Evolutionary conservation across 2,888 invertebrate genomes (phyloP), one percentile per base, ranked within the genome.

Genomic region (Axea sp.): DNA sequence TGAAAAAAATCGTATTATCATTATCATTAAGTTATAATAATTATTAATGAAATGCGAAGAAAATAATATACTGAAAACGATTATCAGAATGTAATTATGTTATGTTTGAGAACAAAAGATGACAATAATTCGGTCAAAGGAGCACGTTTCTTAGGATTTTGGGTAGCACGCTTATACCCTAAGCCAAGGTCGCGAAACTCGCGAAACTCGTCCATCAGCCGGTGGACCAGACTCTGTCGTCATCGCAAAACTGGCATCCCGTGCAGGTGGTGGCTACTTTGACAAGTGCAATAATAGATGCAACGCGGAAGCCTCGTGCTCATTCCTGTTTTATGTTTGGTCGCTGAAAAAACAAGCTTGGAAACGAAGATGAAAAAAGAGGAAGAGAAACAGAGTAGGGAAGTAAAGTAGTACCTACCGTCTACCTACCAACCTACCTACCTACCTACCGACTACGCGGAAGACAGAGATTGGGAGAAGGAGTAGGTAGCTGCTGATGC

Each of bases 251-350:
- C 84, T 82, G 84, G 84, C 83, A 83, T 83, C 78, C 78, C 77
- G 72, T 77, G 68, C 59, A 53, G 67, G 57, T 71, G 75, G 74
- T 69, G 76, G 71, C 74, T 69, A 74, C 79, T 82, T 78, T 79
- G 82, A 81, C 83, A 83, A 81, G 83, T 83, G 82, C 82, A 84
- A 84, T 84, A 83, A 85, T 84, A 84, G 82, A 83, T 81, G 83
- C 79, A 80, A 83, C 81, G 78, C 79, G 82, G 82, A 81, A 81
- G 82, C 75, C 68, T 72, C 74, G 65, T 67, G 65, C 51, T 69
- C 68, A 64, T 68, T 72, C 74, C 71, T 62, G 71, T 71, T 71
- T 62, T 71, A 71, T 55, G 71, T 71, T 71, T 68, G 73, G 55
- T 62, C 51, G 62, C 19, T 68, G 67, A 71, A 71, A 71, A 71